Percentiles rank a stretch among this genome's conserved stretches.
phyloP scores from a whole-genome alignment of 2,797 vertebrate species.

The Parauchenoglanis punctatus region DNA sequence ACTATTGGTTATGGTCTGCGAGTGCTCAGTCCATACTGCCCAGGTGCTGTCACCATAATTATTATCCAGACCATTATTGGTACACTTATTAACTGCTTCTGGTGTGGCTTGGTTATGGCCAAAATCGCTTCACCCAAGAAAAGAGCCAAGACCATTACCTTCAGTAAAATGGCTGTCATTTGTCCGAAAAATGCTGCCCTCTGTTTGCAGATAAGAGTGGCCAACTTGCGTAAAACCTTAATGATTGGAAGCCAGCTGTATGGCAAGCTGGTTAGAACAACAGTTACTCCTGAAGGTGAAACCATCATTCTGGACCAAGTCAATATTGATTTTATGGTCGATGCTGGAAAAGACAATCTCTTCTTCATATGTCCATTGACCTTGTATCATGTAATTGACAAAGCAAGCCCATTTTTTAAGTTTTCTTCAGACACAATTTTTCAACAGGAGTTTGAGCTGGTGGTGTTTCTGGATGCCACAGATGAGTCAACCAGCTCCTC shows the following conservation, averaged over 20 bases:
- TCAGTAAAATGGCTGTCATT: conserved; percentile 21
- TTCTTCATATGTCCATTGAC: conserved; percentile 27
- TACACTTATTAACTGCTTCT: conserved; percentile 81
- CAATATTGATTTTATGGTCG: conserved; percentile 15
- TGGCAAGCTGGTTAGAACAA: conserved; percentile 78
- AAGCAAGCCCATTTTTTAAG: conserved; percentile 79
- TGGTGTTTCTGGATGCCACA: conserved; percentile 49
- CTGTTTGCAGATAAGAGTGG: conserved; percentile 75
- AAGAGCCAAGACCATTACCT: conserved; percentile 42
- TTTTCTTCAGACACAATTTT: conserved; percentile 76
- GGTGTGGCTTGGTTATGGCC: conserved; percentile 82
- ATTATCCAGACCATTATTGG: conserved; percentile 80
- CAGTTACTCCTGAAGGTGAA: conserved; percentile 80
- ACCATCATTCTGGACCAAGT: conserved; percentile 78
- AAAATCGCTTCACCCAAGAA: conserved; percentile 82
- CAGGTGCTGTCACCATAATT: conserved; percentile 77
- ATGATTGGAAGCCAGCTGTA: conserved; percentile 81
- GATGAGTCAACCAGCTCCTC: conserved; percentile 81
- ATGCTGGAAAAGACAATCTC: conserved; percentile 30
- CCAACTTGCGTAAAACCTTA: conserved; percentile 81
- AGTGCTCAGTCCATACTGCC: conserved; percentile 79
- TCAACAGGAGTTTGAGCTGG: conserved; percentile 79
- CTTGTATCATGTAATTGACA: conserved; percentile 79
- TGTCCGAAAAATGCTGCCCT: conserved; percentile 6
- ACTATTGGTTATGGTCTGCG: conserved; percentile 69